phyloP scores from a whole-genome alignment of 2,113 vertebrate genomes.

The Apeltes quadracus region DNA sequence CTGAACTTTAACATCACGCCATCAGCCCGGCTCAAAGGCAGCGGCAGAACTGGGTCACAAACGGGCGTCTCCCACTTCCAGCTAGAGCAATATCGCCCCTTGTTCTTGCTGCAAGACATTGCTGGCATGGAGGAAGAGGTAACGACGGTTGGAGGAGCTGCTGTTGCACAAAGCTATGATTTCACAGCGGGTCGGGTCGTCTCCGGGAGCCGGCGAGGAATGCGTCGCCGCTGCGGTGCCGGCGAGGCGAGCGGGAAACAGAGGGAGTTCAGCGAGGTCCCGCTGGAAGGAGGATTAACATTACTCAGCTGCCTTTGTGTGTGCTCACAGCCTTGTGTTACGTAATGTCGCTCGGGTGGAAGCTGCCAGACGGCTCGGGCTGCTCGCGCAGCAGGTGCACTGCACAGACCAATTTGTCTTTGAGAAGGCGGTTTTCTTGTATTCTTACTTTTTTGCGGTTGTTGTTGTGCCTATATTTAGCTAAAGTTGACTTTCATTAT shows the following conservation, averaged over 20 bases:
- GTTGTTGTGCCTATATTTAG: background rate
- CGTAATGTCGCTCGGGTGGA: constrained; percentile 36
- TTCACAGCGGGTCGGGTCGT: constrained; percentile 10
- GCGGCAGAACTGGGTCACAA: background rate
- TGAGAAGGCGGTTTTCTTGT: background rate
- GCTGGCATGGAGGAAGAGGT: background rate
- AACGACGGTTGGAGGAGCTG: background rate
- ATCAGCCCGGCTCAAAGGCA: constrained; percentile 12
- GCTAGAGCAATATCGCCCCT: background rate
- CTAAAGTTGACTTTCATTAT: background rate
- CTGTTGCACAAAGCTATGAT: constrained; percentile 7
- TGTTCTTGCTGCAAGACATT: background rate
- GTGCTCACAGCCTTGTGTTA: constrained; percentile 54
- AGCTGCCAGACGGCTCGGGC: constrained; percentile 47
- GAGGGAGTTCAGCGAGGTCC: constrained; percentile 54
- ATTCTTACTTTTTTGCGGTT: background rate
- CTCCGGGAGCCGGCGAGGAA: constrained; percentile 35
- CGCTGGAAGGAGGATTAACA: constrained; percentile 58
- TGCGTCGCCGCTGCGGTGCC: constrained; percentile 36
- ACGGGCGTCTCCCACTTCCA: constrained; percentile 1
- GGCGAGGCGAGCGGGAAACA: constrained; percentile 40
- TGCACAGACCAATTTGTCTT: constrained; percentile 4
- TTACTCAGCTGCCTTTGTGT: constrained; percentile 61
- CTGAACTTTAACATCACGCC: constrained; percentile 26
- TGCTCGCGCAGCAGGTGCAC: constrained; percentile 29